These are phyloP conservation scores for Eonycteris spelaea DNA, from an alignment of 2,113 vertebrate genomes.

Conservation along the genomic window DNA sequence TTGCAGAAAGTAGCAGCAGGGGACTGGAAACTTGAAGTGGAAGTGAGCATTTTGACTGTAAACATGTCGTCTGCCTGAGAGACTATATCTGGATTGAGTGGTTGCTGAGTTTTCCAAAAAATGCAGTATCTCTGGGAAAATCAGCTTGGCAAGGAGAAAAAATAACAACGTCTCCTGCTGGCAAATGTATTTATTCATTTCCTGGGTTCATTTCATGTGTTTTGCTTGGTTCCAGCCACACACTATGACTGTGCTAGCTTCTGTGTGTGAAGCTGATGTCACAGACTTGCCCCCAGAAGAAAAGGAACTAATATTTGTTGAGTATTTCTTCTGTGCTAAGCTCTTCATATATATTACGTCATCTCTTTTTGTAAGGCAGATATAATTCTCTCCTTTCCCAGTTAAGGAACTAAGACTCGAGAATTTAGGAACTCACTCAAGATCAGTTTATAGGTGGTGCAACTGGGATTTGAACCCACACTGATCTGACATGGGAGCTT, in stretches of 20 bases:
- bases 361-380: background rate
- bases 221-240: background rate
- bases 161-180: constrained; percentile 30
- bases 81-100: constrained; percentile 69
- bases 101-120: constrained; percentile 67
- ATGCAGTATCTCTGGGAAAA: constrained; percentile 61
- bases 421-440: background rate
- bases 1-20: constrained; percentile 78
- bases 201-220: background rate
- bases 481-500: background rate
- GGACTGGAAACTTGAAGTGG: constrained; percentile 74
- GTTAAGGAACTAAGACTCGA: background rate
- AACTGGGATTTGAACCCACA: background rate
- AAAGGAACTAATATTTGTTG: background rate
- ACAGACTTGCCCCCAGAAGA: background rate
- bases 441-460: background rate
- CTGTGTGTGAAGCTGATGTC: background rate
- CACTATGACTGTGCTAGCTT: background rate
- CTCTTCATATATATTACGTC: background rate
- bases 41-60: constrained; percentile 75
- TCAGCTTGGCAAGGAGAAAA: constrained; percentile 57
- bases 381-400: background rate
- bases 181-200: constrained; percentile 16
- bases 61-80: constrained; percentile 71
- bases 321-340: background rate